Base-by-base conservation (phyloP, 2,888 invertebrate genomes). In the Drosophila meridiana region DNA sequence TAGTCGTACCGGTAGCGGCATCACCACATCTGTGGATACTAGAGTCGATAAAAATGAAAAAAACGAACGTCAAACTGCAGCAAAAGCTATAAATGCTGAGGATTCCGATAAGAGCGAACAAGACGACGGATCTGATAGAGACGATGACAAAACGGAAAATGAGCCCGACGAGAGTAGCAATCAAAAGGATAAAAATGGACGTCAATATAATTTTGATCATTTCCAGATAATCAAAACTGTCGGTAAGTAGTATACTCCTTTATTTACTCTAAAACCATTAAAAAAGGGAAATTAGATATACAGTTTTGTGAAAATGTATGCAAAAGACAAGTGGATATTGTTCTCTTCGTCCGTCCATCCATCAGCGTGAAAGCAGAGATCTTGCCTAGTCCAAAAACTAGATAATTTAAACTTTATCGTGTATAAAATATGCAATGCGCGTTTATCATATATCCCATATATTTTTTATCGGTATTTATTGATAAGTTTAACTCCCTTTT, bases 211-310 rank as follows among this genome's bases (percentile, higher is more conserved):
- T 90, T 93, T 97, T 83, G 97, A 97, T 80, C 97, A 97, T 92
- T 95, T 97, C 89, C 96, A 97, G 93, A 97, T 97, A 87, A 95
- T 97, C 84, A 97, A 97, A 94, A 97, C 97, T 70, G 97, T 97
- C 75, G 97, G 97, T 97, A 92, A 96, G 96, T 94, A 38, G 40
- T n/a, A 2, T 7, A 26, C 7, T 42, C n/a, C n/a, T 6, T 42
- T 36, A 20, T 20, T 20, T 20, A 20, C 20, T 20, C 20, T 20
- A 20, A 20, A 20, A 20, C 20, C 20, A 20, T 20, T 20, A 20
- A 20, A 20, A 20, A 20, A 20, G 20, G 20, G 20, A 20, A 20
- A 20, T 20, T 20, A 20, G 20, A 20, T 20, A 20, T 20, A 20
- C 20, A 20, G 20, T 20, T 20, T 36, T 36, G 11, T 36, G 11